These are phyloP conservation scores for Tursiops truncatus DNA, from an alignment of 2,113 vertebrate genomes.

Conservation along the genomic window DNA sequence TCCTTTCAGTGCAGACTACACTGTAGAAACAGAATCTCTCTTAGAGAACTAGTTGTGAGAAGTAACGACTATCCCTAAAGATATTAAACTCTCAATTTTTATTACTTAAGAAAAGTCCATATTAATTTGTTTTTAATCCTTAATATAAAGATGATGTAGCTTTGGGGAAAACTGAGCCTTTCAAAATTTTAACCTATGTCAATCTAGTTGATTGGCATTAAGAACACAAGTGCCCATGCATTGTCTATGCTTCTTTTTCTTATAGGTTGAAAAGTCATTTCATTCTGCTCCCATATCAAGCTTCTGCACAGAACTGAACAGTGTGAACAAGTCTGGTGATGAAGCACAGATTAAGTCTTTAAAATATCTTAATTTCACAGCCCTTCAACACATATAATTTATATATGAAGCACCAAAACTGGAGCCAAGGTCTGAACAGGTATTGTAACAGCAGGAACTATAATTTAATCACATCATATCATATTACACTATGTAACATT, in stretches of 20 bases:
- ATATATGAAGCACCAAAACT: slow-evolving; percentile 54
- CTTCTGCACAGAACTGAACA: slow-evolving; percentile 34
- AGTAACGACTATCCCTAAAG: slow-evolving; percentile 68
- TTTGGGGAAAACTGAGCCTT: slow-evolving; percentile 44
- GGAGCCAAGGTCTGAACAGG: slow-evolving; percentile 66
- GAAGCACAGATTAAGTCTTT: slow-evolving; percentile 30
- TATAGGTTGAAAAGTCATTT: not conserved
- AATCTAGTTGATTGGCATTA: not conserved
- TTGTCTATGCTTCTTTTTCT: not conserved
- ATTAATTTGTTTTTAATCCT: not conserved
- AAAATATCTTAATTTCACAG: slow-evolving; percentile 7
- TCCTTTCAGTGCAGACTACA: slow-evolving; percentile 60
- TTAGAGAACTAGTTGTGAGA: slow-evolving; percentile 71
- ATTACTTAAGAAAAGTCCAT: slow-evolving; percentile 42
- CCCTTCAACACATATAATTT: slow-evolving; percentile 42
- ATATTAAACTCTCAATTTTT: slow-evolving; percentile 59
- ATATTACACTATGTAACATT: slow-evolving; percentile 70
- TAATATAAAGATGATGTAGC: slow-evolving; percentile 56
- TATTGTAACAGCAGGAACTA: slow-evolving; percentile 61
- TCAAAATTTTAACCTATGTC: slow-evolving; percentile 11
- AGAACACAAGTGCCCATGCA: not conserved
- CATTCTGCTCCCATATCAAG: not conserved
- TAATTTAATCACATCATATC: slow-evolving; percentile 70
- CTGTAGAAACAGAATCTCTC: slow-evolving; percentile 74
- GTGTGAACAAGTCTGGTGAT: slow-evolving; percentile 35